Conservation (phyloP, 37 sponge, comb jelly and placozoan genomes). For the Theonella swinhoei region DNA sequence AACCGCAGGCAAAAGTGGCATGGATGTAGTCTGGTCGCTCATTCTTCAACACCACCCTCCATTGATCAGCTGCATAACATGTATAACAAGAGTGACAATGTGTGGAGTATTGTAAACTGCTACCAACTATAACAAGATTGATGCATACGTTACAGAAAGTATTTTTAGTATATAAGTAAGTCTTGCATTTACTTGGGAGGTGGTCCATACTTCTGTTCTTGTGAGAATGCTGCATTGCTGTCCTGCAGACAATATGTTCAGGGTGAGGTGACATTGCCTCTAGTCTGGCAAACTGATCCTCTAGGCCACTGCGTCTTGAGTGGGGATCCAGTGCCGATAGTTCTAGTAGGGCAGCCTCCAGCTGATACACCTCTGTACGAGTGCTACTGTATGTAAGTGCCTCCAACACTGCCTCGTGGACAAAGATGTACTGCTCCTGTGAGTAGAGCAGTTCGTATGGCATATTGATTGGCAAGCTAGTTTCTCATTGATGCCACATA, state of each 20-base stretch:
- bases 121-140: no score
- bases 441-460: background rate
- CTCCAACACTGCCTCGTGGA: constrained; percentile 34
- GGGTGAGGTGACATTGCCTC: background rate
- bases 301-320: background rate
- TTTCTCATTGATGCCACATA: no score
- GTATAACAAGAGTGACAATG: background rate
- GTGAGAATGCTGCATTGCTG: background rate
- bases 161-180: no score
- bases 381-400: background rate
- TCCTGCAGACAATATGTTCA: background rate
- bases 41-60: constrained; percentile 3
- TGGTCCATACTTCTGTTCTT: constrained; percentile 14
- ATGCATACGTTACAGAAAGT: no score
- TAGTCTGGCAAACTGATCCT: constrained; percentile 7
- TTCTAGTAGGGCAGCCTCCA: background rate
- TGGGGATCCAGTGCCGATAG: background rate
- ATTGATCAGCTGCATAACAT: constrained; percentile 17
- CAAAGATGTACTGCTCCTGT: constrained; percentile 36
- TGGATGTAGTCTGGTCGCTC: constrained; percentile 26
- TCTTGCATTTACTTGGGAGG: constrained; percentile 19
- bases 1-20: background rate
- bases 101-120: background rate
- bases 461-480: no score
- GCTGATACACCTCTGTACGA: background rate